Conservation (phyloP, 2,888 invertebrate species). For the Melanchra persicariae region DNA sequence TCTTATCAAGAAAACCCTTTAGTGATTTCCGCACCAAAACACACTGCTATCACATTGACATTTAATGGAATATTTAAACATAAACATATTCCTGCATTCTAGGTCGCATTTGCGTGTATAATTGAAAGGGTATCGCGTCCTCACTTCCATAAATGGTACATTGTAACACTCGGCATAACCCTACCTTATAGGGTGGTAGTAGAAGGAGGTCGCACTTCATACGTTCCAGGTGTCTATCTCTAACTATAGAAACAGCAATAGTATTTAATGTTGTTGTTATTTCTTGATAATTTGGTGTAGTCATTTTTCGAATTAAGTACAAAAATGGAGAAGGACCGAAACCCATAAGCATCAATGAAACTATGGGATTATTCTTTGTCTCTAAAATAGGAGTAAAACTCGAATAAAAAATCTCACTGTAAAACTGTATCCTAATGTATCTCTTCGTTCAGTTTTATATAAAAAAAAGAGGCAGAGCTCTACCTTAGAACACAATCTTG, state of each 20-base stretch:
- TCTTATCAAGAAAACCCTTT: conserved; percentile 38
- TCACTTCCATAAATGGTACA: conserved; percentile 71
- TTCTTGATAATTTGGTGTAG: too few species aligned
- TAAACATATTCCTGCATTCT: conserved; percentile 64
- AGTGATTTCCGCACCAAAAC: conserved; percentile 24
- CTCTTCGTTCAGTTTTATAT: too few species aligned
- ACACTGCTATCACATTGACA: conserved; percentile 26
- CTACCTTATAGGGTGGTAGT: conserved; percentile 72
- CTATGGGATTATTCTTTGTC: too few species aligned
- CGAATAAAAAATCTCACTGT: too few species aligned
- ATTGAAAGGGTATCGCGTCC: conserved; percentile 71
- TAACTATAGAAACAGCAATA: background rate
- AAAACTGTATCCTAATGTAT: too few species aligned
- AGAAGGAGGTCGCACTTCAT: conserved; percentile 63
- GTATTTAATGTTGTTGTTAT: too few species aligned
- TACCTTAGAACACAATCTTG: too few species aligned
- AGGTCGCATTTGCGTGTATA: conserved; percentile 73
- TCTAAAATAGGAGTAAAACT: too few species aligned
- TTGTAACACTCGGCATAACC: conserved; percentile 66
- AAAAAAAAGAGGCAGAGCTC: too few species aligned
- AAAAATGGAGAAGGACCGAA: too few species aligned
- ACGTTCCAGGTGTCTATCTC: conserved; percentile 50
- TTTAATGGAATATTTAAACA: conserved; percentile 36
- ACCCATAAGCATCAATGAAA: too few species aligned
- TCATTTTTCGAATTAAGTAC: too few species aligned